These are phyloP conservation scores for Epicampocera succincta DNA, from an alignment of 2,888 invertebrate genomes.

Conservation along the genomic window DNA sequence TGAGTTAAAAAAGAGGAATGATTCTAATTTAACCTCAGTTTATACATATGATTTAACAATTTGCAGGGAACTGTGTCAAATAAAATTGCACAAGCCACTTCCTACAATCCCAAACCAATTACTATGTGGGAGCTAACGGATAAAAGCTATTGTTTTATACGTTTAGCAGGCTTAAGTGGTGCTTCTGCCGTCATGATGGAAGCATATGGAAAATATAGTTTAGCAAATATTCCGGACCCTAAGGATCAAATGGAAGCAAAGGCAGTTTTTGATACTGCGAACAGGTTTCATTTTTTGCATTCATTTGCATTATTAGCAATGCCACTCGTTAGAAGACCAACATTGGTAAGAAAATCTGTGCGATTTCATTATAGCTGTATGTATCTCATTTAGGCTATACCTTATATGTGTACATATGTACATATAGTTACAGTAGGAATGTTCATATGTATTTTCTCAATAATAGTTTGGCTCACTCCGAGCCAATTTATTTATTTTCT, in stretches of 20 bases:
- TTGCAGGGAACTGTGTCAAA: constrained; percentile 73
- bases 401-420: neutral
- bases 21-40: neutral
- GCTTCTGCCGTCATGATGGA: constrained; percentile 93
- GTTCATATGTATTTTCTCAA: too few relatives aligned
- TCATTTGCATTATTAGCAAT: constrained; percentile 92
- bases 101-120: constrained; percentile 59
- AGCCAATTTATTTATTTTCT: too few relatives aligned
- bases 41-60: neutral
- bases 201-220: constrained; percentile 91
- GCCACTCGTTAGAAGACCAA: constrained; percentile 89
- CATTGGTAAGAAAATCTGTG: constrained; percentile 83
- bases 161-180: constrained; percentile 89
- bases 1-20: constrained; percentile 70
- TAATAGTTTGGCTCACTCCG: too few relatives aligned
- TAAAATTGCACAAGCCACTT: constrained; percentile 52
- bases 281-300: constrained; percentile 92
- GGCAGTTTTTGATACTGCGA: constrained; percentile 93
- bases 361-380: neutral
- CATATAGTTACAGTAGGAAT: too few relatives aligned
- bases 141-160: constrained; percentile 84
- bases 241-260: constrained; percentile 86
- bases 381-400: too few relatives aligned
- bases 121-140: constrained; percentile 75
- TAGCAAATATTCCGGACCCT: constrained; percentile 84